These are phyloP conservation scores for Nymphalis io DNA, from an alignment of 1,140 invertebrate genomes.

Conservation along the genomic window DNA sequence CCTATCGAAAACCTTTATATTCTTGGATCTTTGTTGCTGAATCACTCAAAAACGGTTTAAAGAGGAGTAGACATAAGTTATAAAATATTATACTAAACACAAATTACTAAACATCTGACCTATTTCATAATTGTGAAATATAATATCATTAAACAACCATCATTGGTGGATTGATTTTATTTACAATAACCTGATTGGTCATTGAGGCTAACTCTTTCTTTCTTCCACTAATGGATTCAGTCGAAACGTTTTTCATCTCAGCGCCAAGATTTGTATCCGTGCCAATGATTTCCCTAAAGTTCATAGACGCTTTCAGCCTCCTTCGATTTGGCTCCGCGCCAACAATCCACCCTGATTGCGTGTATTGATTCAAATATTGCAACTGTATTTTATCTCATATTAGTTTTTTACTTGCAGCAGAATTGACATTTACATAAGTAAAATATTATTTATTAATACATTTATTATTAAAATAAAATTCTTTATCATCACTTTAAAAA, in stretches of 20 bases:
- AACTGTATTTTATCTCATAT: conserved; percentile 48
- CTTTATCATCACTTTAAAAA: too few species aligned
- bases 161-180: too few species aligned
- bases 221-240: conserved; percentile 25
- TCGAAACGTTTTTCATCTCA: conserved; percentile 24
- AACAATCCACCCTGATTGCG: conserved; percentile 50
- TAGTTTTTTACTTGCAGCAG: conserved; percentile 32
- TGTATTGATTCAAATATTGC: conserved; percentile 54
- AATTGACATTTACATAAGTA: background rate
- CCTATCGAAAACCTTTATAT: too few species aligned
- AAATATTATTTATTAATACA: background rate
- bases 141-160: too few species aligned
- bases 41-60: too few species aligned
- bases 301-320: conserved; percentile 41
- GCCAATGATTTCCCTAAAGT: conserved; percentile 56
- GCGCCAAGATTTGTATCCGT: conserved; percentile 38
- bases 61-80: too few species aligned
- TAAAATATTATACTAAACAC: too few species aligned
- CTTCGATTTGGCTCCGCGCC: conserved; percentile 46
- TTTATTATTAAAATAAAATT: background rate
- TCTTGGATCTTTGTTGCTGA: too few species aligned
- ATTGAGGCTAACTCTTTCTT: background rate
- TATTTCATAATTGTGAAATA: too few species aligned
- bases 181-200: background rate
- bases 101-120: too few species aligned